These are phyloP conservation scores for Bombylius major DNA, from an alignment of 2,888 invertebrate species.

Conservation along the genomic window DNA sequence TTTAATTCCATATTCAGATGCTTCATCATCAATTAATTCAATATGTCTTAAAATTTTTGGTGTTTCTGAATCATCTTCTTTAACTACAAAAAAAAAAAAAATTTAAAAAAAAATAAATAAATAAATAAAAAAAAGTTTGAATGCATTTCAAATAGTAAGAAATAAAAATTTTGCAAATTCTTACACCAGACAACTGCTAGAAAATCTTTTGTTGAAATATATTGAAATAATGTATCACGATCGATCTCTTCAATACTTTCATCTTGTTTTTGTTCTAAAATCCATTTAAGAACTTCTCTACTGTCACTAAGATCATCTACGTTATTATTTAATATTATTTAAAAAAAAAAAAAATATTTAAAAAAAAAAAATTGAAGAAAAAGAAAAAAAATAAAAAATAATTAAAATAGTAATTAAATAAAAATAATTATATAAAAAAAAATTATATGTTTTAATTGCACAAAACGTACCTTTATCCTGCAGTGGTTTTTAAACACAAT, in stretches of 20 bases:
- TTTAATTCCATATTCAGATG: conserved; percentile 81
- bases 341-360: not conserved
- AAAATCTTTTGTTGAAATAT: conserved; percentile 82
- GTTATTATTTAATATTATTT: not conserved
- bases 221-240: conserved; percentile 66
- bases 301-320: conserved; percentile 64
- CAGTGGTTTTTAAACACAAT: conserved; percentile 20
- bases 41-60: conserved; percentile 71
- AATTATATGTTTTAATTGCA: not conserved
- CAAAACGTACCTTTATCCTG: conserved; percentile 28
- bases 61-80: conserved; percentile 69
- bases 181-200: conserved; percentile 86
- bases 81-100: conserved; percentile 46
- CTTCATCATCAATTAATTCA: conserved; percentile 85
- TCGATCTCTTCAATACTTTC: conserved; percentile 84
- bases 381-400: not conserved
- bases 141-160: not conserved
- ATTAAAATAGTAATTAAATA: not conserved
- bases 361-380: not conserved
- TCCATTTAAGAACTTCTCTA: conserved; percentile 77
- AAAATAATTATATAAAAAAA: not conserved
- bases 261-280: conserved; percentile 81
- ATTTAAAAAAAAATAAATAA: no score
- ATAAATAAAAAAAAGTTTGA: not conserved
- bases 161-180: conserved; percentile 23